Base-by-base conservation (phyloP, 92 coral and sea anemone species). In the Virgularia gustaviana region DNA sequence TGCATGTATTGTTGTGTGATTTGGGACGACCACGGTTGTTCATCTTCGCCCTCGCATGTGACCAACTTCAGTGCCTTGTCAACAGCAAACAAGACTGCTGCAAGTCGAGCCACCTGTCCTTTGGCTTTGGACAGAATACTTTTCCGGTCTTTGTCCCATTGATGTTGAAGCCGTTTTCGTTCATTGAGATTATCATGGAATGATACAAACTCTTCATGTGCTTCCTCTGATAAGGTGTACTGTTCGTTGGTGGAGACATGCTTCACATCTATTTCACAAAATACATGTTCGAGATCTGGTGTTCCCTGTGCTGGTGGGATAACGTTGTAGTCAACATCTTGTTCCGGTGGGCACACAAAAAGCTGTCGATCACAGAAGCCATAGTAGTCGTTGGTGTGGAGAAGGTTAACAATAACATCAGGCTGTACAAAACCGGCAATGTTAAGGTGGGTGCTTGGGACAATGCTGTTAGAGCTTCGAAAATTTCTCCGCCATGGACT, bases 381-480 rank as follows among this genome's bases (percentile, higher is more conserved):
- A 64, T 84, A 79, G 19, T 84, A 84, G 66, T 79, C 85, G 51
- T 79, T 74, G 34, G 82, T 74, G 34, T 80, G 70, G 5, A 85
- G 73, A 6, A 80, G 49, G 61, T 56, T 80, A 4, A 75, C 85
- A 18, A 79, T 47, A 28, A 75, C 82, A 47, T 75, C 83, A 20
- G 85, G 89, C 52, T 85, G 85, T 13, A 85, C 85, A 44, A 85
- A 85, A 18, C 89, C 89, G 9, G 87, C 76, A 31, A 78, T 62
- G 76, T 83, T 83, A 71, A 78, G 72, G 65, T 72, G 66, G 39
- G 79, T 83, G 27, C 34, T 13, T n/a, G 75, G 67, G 0, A 83
- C 76, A 35, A 83, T 57, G 71, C 83, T 83, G 67, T 77, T 64
- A 23, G 78, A 77, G 35, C 20, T 82, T 47, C 80, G 36, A 43